Evolutionary conservation across 2,113 vertebrate genomes (phyloP), one percentile per base, ranked within the genome.

Genomic region (Nannospalax galili): DNA sequence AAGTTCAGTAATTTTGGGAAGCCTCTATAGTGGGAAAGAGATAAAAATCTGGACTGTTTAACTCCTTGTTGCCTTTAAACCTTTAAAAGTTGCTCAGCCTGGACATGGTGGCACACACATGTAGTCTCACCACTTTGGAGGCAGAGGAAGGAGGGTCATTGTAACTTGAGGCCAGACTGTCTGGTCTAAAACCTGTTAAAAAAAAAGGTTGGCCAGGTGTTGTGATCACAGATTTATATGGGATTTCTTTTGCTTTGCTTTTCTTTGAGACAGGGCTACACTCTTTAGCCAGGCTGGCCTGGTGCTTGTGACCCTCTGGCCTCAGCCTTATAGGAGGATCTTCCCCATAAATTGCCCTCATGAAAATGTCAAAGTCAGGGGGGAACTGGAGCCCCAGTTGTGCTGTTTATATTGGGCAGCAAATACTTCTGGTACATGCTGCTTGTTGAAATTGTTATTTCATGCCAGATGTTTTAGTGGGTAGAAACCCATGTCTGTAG

Each of bases 1-100:
- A 90, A 91, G 10, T 65, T 92, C 28, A 69, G 14, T 87, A 88
- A 65, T 86, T 45, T 88, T 75, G n/a, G 32, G 67, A 78, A 91
- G 62, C 58, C 12, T 35, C n/a, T 85, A 30, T 69, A 42, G 16
- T 81, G 17, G 72, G 74, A 67, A 62, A 84, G 75, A 81, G n/a
- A n/a, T n/a, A 94, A 56, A 81, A 20, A 48, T 58, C n/a, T 48
- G 58, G 52, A 24, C 32, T 64, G 2, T 45, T 80, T 82, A 16
- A 26, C 32, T 75, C 26, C 11, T 2, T 12, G 32, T 70, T 2
- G 19, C 20, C 48, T 93, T 26, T 80, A 22, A 67, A 37, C 22
- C 48, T 52, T 52, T 52, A 65, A 65, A 65, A 17, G 28, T 65
- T 65, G 60, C 28, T 16, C 62, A 45, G 28, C 16, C 40, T 48